phyloP scores from a whole-genome alignment of 1,140 invertebrate genomes.

The Melitaea cinxia region DNA sequence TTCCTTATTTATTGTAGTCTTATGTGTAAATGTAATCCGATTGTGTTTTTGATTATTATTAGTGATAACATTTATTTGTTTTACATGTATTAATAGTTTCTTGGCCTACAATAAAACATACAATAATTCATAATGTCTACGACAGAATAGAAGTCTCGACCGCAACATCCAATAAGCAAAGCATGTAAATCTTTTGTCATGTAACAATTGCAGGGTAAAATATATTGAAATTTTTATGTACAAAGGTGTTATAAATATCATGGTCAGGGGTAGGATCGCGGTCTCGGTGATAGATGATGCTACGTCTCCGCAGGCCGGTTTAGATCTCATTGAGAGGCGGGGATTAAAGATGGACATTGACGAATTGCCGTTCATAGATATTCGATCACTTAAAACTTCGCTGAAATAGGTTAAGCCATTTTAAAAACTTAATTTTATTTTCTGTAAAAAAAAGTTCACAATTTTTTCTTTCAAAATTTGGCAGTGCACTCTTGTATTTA shows the following conservation, averaged over 20 bases:
- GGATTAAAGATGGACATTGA: conserved; percentile 76
- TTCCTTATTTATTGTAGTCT: too few relatives aligned
- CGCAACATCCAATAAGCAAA: neutral
- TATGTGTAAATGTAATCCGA: too few relatives aligned
- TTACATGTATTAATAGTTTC: too few relatives aligned
- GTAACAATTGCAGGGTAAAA: conserved; percentile 1
- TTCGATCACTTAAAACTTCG: conserved; percentile 59
- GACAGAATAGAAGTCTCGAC: too few relatives aligned
- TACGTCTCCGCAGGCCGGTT: conserved; percentile 64
- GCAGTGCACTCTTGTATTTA: neutral
- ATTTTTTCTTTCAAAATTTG: too few relatives aligned
- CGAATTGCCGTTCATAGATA: conserved; percentile 69
- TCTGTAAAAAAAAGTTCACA: neutral
- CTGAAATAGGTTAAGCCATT: conserved; percentile 16
- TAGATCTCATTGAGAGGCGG: conserved; percentile 70
- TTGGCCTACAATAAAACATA: too few relatives aligned
- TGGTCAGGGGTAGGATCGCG: conserved; percentile 33
- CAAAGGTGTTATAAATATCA: conserved; percentile 32
- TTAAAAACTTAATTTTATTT: conserved; percentile 8
- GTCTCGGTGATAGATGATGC: conserved; percentile 68
- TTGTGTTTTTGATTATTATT: too few relatives aligned
- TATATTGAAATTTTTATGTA: conserved; percentile 5
- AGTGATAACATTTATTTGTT: too few relatives aligned
- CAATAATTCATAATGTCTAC: too few relatives aligned
- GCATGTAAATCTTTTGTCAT: conserved; percentile 1